These are phyloP conservation scores for Argyresthia goedartella DNA, from an alignment of 2,888 invertebrate species.

Conservation along the genomic window DNA sequence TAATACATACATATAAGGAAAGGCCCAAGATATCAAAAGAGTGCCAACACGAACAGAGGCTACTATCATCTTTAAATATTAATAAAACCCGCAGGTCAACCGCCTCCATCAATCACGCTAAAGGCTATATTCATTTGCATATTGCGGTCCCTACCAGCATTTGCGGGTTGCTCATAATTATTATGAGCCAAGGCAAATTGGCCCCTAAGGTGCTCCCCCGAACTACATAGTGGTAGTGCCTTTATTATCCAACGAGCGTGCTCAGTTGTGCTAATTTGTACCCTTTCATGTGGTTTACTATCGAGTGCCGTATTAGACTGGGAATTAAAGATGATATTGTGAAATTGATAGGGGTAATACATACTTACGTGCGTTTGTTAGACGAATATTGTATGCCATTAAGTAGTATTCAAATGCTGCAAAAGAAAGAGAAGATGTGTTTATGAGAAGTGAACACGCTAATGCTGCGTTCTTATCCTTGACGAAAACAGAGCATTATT, in stretches of 20 bases:
- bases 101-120: slow-evolving; percentile 30
- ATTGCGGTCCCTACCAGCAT: slow-evolving; percentile 45
- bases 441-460: too few species aligned
- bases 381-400: too few species aligned
- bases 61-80: slow-evolving; percentile 5
- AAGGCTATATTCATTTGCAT: slow-evolving; percentile 65
- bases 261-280: slow-evolving; percentile 58
- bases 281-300: slow-evolving; percentile 59
- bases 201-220: slow-evolving; percentile 62
- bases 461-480: too few species aligned
- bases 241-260: slow-evolving; percentile 62
- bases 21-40: too few species aligned
- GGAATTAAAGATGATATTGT: not conserved
- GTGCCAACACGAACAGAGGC: too few species aligned
- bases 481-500: too few species aligned
- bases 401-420: too few species aligned
- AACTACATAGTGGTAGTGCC: slow-evolving; percentile 28
- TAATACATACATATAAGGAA: too few species aligned
- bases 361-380: too few species aligned
- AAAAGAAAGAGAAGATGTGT: too few species aligned
- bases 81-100: slow-evolving; percentile 25
- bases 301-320: slow-evolving; percentile 1
- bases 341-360: not conserved
- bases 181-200: slow-evolving; percentile 59
- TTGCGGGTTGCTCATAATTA: slow-evolving; percentile 50